phyloP scores from a whole-genome alignment of 1,140 invertebrate genomes.

The Diprion similis region DNA sequence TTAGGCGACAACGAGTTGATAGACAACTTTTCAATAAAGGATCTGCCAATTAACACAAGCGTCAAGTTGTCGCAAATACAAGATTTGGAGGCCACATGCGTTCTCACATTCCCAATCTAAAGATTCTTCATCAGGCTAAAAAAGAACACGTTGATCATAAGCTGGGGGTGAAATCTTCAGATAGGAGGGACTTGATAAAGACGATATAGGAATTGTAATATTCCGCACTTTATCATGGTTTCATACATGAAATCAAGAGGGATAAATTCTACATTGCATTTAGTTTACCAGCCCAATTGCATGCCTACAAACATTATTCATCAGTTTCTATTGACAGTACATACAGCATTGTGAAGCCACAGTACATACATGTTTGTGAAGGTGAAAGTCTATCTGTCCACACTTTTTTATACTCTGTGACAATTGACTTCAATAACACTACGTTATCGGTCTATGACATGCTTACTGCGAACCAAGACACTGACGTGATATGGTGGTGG shows the following conservation, averaged over 20 bases:
- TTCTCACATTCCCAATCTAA: conserved; percentile 1
- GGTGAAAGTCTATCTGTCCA: conserved; percentile 11
- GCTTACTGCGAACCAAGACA: conserved; percentile 5
- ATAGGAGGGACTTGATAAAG: neutral
- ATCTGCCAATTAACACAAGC: neutral
- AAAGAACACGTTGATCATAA: conserved; percentile 10
- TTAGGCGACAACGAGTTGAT: conserved; percentile 10
- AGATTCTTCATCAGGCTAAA: conserved; percentile 17
- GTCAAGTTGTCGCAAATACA: neutral
- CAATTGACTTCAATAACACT: conserved; percentile 12
- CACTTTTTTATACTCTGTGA: conserved; percentile 13
- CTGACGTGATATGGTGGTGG: conserved; percentile 10
- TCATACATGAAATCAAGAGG: conserved; percentile 3
- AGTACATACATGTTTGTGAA: conserved; percentile 8
- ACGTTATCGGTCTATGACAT: conserved; percentile 10
- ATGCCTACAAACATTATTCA: conserved; percentile 20
- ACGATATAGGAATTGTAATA: neutral
- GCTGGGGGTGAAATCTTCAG: neutral
- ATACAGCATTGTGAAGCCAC: conserved; percentile 12
- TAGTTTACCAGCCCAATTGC: conserved; percentile 12
- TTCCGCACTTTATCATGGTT: neutral
- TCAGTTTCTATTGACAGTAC: conserved; percentile 20
- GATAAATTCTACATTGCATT: conserved; percentile 14
- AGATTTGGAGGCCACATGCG: conserved; percentile 11
- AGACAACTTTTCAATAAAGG: conserved; percentile 12